Conservation (phyloP, 2,113 vertebrate species). For the Rattus norvegicus region DNA sequence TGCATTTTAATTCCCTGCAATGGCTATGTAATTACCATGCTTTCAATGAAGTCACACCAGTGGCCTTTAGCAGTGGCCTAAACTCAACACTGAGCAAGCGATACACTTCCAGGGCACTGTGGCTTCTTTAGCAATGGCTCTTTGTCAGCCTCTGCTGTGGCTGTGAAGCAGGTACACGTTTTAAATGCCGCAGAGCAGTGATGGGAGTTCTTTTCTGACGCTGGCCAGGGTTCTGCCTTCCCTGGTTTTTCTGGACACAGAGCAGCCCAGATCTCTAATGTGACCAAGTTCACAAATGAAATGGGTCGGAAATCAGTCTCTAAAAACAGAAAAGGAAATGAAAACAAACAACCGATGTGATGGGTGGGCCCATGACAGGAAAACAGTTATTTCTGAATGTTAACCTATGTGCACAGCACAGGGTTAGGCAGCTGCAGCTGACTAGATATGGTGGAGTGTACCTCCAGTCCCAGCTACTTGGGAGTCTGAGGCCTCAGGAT, state of each 20-base stretch:
- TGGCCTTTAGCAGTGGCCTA: conserved; percentile 52
- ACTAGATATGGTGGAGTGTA: background rate
- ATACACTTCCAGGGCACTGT: conserved; percentile 58
- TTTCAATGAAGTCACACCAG: conserved; percentile 63
- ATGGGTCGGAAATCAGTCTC: conserved; percentile 19
- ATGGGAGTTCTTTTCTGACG: conserved; percentile 52
- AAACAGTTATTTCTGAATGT: conserved; percentile 25
- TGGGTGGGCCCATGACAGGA: conserved; percentile 45
- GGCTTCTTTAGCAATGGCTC: conserved; percentile 54
- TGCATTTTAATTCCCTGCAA: conserved; percentile 67
- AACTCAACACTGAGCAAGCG: conserved; percentile 55
- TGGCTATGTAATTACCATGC: conserved; percentile 59
- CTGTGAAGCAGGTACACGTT: conserved; percentile 55
- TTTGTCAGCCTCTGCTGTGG: conserved; percentile 69
- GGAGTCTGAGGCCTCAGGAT: background rate
- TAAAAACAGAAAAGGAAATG: background rate
- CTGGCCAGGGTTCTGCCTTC: background rate
- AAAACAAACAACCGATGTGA: conserved; percentile 9
- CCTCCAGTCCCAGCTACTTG: background rate
- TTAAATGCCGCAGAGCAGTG: background rate
- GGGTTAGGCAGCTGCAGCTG: conserved; percentile 36
- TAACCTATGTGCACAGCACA: background rate
- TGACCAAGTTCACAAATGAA: conserved; percentile 64
- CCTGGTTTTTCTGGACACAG: conserved; percentile 5
- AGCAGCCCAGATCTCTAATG: conserved; percentile 14